Evolutionary conservation across 2,797 vertebrate genomes (phyloP).

Genomic region (Sebastes vulpes): DNA sequence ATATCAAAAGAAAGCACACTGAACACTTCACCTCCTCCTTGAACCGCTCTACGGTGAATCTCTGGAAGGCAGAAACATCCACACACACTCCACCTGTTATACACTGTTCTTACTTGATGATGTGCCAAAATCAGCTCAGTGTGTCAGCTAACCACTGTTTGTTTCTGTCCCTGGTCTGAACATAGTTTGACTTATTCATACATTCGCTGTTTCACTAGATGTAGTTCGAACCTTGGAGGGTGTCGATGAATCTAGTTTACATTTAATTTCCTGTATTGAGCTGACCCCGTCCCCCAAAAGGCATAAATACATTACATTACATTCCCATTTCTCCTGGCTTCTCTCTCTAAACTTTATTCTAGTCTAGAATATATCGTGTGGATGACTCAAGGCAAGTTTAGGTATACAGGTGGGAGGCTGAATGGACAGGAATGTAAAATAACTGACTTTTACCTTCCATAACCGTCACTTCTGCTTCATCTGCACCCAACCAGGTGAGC

Average conservation of each 20-base stretch:
- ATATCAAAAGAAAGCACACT: background rate
- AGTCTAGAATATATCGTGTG: background rate
- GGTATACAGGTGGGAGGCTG: background rate
- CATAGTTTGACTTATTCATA: slow-evolving; percentile 18
- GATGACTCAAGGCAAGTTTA: background rate
- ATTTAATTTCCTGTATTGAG: slow-evolving; percentile 21
- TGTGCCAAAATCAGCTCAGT: background rate
- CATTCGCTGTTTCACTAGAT: background rate
- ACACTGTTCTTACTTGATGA: background rate
- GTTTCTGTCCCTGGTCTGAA: background rate
- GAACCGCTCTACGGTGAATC: background rate
- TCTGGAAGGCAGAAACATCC: background rate
- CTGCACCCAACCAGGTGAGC: slow-evolving; percentile 84
- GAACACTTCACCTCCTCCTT: background rate
- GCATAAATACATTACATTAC: background rate
- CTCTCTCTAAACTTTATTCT: background rate
- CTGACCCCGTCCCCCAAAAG: slow-evolving; percentile 1
- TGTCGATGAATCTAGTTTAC: slow-evolving; percentile 2
- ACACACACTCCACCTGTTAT: background rate
- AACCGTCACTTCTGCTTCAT: background rate
- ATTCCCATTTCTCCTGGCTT: background rate
- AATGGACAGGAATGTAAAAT: background rate
- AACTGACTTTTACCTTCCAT: background rate
- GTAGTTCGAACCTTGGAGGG: background rate
- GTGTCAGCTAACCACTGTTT: background rate